A percentile compares a stretch with the other conserved stretches of the same genome.
phyloP scores from a whole-genome alignment of 2,888 invertebrate species.

The Stenchaetothrips biformis region DNA sequence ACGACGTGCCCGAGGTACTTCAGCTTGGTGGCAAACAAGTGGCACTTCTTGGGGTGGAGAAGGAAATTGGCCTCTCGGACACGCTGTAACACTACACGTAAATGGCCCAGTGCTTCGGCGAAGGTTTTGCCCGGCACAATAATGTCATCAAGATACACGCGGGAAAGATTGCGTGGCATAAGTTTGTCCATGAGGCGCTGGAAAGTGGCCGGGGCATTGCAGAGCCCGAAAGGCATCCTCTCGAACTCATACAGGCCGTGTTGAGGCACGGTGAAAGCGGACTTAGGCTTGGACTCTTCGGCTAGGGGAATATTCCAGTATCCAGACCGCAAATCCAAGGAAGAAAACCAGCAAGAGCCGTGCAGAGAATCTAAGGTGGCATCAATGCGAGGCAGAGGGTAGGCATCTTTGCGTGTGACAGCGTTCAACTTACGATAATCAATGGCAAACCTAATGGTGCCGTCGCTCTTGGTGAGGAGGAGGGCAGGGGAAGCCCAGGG shows the following conservation, averaged over 20 bases:
- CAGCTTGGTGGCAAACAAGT: conserved; percentile 36
- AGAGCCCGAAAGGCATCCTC: too few species aligned
- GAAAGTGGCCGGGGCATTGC: too few species aligned
- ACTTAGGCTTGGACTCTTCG: too few species aligned
- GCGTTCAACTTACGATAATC: neutral
- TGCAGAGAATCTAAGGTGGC: neutral
- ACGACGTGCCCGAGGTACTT: conserved; percentile 40
- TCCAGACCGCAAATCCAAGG: neutral
- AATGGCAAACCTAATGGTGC: neutral
- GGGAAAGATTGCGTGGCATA: too few species aligned
- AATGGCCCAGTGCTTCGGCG: conserved; percentile 36
- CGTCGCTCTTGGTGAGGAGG: neutral
- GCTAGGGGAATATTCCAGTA: too few species aligned
- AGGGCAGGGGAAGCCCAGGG: neutral
- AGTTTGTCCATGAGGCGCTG: too few species aligned
- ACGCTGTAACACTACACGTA: conserved; percentile 34
- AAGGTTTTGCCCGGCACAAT: conserved; percentile 32
- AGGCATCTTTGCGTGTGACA: too few species aligned
- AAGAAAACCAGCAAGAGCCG: neutral
- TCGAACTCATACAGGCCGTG: too few species aligned
- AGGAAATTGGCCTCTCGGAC: conserved; percentile 35
- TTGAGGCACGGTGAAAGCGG: too few species aligned
- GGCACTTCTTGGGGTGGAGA: conserved; percentile 38
- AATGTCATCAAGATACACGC: too few species aligned
- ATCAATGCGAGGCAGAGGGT: too few species aligned